These are phyloP conservation scores for Xenopus petersii DNA, from an alignment of 2,797 vertebrate species.

Conservation along the genomic window DNA sequence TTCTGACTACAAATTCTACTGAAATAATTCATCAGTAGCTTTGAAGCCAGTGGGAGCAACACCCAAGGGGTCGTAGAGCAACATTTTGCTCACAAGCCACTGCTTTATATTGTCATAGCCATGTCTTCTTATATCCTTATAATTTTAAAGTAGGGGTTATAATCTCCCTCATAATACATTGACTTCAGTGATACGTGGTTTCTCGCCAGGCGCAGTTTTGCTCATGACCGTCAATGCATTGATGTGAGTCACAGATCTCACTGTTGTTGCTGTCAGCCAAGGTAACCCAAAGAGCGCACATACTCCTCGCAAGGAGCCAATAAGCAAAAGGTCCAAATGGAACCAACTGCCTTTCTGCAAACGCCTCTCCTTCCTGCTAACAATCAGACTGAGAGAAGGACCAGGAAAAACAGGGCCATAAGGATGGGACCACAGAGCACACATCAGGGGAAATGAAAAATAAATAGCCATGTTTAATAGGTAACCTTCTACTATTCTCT, in stretches of 20 bases:
- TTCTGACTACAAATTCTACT: too few species aligned
- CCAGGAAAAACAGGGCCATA: neutral
- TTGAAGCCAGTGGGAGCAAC: too few species aligned
- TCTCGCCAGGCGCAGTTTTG: constrained; percentile 93
- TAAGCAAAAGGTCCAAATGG: constrained; percentile 93
- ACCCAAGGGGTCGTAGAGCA: too few species aligned
- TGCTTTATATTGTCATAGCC: too few species aligned
- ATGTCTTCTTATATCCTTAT: too few species aligned
- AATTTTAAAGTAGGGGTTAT: too few species aligned
- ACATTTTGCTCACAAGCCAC: too few species aligned
- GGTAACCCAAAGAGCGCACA: constrained; percentile 92
- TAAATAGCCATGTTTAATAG: neutral
- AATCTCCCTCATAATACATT: too few species aligned
- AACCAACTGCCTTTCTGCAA: constrained; percentile 93
- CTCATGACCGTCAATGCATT: constrained; percentile 97
- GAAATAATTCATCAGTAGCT: too few species aligned
- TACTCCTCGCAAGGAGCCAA: constrained; percentile 87
- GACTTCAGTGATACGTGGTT: constrained; percentile 72
- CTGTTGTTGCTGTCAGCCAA: constrained; percentile 93
- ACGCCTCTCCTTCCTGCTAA: constrained; percentile 91
- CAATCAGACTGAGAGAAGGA: constrained; percentile 77
- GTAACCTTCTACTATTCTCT: too few species aligned
- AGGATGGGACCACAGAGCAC: constrained; percentile 8
- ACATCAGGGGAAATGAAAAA: neutral
- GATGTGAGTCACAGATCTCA: constrained; percentile 93